Evolutionary conservation across 2,888 invertebrate genomes (phyloP), one percentile per base, ranked within the genome.

Genomic region (Hedychridium roseum): DNA sequence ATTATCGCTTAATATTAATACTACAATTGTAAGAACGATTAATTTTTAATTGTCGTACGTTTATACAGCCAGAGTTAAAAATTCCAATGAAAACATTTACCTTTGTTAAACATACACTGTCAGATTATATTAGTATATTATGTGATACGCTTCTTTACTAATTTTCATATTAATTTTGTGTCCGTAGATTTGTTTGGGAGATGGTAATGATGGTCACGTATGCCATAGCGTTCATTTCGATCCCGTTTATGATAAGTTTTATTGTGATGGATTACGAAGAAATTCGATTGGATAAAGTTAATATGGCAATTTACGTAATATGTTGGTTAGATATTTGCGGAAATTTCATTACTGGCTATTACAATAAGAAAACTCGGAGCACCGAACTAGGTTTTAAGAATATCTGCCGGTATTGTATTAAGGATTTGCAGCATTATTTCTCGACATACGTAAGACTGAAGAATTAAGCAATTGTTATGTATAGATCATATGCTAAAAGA

Each of bases 131-230:
- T n/a, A n/a, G n/a, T n/a, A n/a, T n/a, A n/a, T n/a, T n/a, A n/a
- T n/a, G n/a, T n/a, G n/a, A n/a, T n/a, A n/a, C n/a, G n/a, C n/a
- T n/a, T n/a, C n/a, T n/a, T n/a, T n/a, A n/a, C n/a, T n/a, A n/a
- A n/a, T n/a, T n/a, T n/a, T n/a, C n/a, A n/a, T n/a, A n/a, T n/a
- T n/a, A n/a, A n/a, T n/a, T n/a, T n/a, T n/a, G n/a, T n/a, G 6
- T 35, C 44, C 48, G n/a, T 43, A 78, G 78, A 57, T 70, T 76
- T 9, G 1, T 54, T 1, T 78, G 76, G 76, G 74, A 76, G 50
- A 50, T 48, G 1, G 14, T 72, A 3, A 77, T 76, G 76, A 57
- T 48, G 7, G 9, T 65, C n/a, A 45, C 70, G 3, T 76, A 68
- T 21, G 39, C 60, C 5, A 31, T 71, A n/a, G 54, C 68, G 0